Base-by-base conservation (phyloP, 2,113 vertebrate species). In the Prietella phreatophila region DNA sequence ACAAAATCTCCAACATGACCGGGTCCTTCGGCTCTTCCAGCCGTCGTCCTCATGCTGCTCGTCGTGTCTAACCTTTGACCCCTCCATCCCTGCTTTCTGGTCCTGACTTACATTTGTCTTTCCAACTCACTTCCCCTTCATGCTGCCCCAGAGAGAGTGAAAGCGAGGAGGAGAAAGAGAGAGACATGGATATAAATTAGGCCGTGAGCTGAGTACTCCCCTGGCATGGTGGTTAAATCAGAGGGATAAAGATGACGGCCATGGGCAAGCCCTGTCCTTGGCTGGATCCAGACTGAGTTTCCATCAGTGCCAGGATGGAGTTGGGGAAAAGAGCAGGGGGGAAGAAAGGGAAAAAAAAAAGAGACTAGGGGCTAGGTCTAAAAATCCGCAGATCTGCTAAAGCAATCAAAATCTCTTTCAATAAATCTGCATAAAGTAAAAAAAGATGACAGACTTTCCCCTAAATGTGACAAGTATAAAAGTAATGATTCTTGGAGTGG, bases 391-490 rank as follows among this genome's bases (percentile, higher is more conserved):
- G 0, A 80, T 81, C 92, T 93, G 93, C 86, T 92, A 91, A 93
- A 94, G 91, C 82, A 89, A 94, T 94, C 93, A 94, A 91, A 91
- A 15, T 47, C 88, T 82, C 89, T 91, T 90, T 93, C 91, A 94
- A 93, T 93, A 93, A 93, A 94, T 95, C 93, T 94, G 91, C 90
- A 94, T 93, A 91, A 88, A 93, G 91, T 90, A 85, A 87, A 50
- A 88, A 88, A 85, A 69, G 85, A 76, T 39, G 30, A n/a, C 85
- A 73, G 67, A 78, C 71, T 86, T 88, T 86, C 17, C n/a, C 7
- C 53, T 81, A 81, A 76, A 81, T 81, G 78, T 81, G 78, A 81
- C 78, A 58, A 33, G 33, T 36, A 36, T 15, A 39, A 82, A 60
- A 60, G 80, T 10, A 60, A 60, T 14, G 80, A 82, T 39, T 39